phyloP scores from a whole-genome alignment of 64 coral and sea anemone genomes.

The Actinia equina region DNA sequence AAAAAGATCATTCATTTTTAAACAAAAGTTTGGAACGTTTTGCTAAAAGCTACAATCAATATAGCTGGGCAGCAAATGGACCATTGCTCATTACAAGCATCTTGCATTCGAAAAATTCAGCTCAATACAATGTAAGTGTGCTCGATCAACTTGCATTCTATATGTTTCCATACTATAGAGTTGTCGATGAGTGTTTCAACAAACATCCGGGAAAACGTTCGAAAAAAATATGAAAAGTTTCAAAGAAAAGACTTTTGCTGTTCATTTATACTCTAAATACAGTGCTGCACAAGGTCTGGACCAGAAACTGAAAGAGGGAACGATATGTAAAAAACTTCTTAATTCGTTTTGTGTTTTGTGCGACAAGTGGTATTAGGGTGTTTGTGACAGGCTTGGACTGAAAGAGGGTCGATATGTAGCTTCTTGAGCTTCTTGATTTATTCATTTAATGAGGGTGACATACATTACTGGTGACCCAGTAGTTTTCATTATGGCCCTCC shows the following conservation, averaged over 20 bases:
- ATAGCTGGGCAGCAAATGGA: conserved; percentile 14
- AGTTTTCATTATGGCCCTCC: too few species aligned
- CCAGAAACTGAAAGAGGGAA: conserved; percentile 30
- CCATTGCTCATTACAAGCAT: conserved; percentile 14
- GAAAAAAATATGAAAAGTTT: background rate
- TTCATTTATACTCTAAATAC: conserved; percentile 29
- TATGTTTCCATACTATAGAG: conserved; percentile 7
- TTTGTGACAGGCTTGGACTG: too few species aligned
- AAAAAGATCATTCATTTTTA: conserved; percentile 2
- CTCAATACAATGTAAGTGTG: background rate
- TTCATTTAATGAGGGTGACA: too few species aligned
- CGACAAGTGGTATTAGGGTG: background rate
- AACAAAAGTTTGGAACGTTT: background rate
- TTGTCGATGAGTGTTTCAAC: conserved; percentile 10
- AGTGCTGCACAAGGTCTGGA: background rate
- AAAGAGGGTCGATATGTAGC: too few species aligned
- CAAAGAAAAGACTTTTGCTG: background rate
- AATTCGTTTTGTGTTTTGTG: conserved; percentile 40
- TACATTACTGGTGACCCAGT: too few species aligned
- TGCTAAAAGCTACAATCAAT: background rate
- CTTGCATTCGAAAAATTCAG: background rate
- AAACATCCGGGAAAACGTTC: conserved; percentile 9
- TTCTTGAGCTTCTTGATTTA: too few species aligned
- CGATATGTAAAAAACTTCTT: conserved; percentile 22
- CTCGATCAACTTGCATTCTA: conserved; percentile 4